A percentile compares a stretch with the other conserved stretches of the same genome.
phyloP scores from a whole-genome alignment of 2,113 vertebrate species.

The Xenotilapia longispinis region DNA sequence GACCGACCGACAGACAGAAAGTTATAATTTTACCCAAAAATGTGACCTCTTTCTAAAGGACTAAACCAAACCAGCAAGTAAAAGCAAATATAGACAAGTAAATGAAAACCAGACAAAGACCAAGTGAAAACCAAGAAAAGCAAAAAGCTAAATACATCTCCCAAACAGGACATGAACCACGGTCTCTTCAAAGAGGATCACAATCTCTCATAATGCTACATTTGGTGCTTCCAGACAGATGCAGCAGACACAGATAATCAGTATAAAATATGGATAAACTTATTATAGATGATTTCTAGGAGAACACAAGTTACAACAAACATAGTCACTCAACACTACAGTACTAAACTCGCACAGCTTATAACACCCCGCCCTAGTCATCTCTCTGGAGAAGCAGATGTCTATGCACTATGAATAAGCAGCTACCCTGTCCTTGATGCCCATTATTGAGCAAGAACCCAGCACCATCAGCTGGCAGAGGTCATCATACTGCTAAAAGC shows the following conservation, averaged over 20 bases:
- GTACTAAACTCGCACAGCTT: background rate
- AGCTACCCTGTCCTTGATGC: background rate
- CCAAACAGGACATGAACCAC: background rate
- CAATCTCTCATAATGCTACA: background rate
- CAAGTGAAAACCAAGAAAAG: background rate
- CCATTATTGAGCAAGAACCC: background rate
- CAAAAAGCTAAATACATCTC: background rate
- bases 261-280: background rate
- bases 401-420: background rate
- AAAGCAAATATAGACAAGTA: background rate
- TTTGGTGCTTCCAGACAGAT: background rate
- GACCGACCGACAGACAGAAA: rapidly evolving
- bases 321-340: background rate
- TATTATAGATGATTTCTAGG: background rate
- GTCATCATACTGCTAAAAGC: background rate
- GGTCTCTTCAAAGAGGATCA: background rate
- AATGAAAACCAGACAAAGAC: background rate
- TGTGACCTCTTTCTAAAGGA: background rate
- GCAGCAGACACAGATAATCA: background rate
- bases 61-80: background rate
- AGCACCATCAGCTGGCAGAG: background rate
- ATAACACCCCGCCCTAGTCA: background rate
- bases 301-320: background rate
- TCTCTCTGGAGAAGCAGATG: background rate
- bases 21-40: background rate